Base-by-base conservation (phyloP, 1,140 invertebrate genomes). In the Brachionus plicatilis region DNA sequence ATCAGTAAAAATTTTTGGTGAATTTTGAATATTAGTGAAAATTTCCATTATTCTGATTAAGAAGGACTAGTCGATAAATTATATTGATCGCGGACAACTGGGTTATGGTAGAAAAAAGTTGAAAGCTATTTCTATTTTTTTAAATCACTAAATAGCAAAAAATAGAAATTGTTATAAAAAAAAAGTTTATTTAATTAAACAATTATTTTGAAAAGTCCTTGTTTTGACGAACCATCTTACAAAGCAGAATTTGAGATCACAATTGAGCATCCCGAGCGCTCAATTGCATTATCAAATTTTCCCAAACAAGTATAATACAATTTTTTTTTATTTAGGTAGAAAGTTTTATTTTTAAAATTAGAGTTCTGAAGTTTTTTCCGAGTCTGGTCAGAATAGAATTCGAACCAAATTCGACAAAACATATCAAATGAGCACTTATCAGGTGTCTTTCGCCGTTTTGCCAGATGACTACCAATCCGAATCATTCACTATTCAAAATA, bases 301-400 rank as follows among this genome's bases (percentile, higher is more conserved):
- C 76, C 76, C 3, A 14, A n/a, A n/a, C 27, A 60, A 80, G 50
- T 43, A n/a, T n/a, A 37, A 17, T 0, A 3, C 24, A 37, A 33
- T 0, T 14, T n/a, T 11, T n/a, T 11, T 5, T 27, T 8, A 33
- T 43, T 6, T 6, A 3, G 29, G 0, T 33, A 8, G 0, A 47
- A 50, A 24, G 0, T 76, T 76, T 27, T 98, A 29, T 14, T 47
- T 20, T 47, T 53, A 2, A 3, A 3, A 68, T 17, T 47, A 60
- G 53, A 66, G 27, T 11, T 45, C n/a, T 12, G 79, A 65, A 11
- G 14, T n/a, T 20, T 82, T 82, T 68, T 3, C 12, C 12, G 82
- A 83, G 50, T 29, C 20, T 45, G 82, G 41, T 14, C 9, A 66
- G 29, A 60, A 4, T 12, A 60, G 60, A 68, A 5, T 68, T 70